These are phyloP conservation scores for Ceratitis capitata DNA, from an alignment of 1,140 invertebrate genomes.

Conservation along the genomic window DNA sequence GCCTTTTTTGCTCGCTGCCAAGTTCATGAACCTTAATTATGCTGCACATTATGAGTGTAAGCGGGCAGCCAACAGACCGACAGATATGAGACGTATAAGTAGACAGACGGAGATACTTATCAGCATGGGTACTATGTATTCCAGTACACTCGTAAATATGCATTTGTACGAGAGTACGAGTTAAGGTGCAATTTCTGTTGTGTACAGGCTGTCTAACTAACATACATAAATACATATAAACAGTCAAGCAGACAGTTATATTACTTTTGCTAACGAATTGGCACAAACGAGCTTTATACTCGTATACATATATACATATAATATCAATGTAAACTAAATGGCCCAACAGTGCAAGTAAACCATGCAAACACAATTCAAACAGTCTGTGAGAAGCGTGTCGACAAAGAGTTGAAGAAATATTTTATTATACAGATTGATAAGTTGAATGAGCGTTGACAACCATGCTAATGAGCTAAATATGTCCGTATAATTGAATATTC, in stretches of 20 bases:
- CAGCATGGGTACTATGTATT: too few species aligned
- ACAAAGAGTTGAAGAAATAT: neutral
- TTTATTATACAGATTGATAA: neutral
- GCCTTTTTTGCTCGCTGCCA: neutral
- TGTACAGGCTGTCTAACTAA: neutral
- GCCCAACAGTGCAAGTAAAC: neutral
- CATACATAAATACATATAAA: too few species aligned
- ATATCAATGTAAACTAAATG: too few species aligned
- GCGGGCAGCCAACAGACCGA: neutral
- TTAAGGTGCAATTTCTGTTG: neutral
- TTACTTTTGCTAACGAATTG: neutral
- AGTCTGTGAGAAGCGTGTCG: neutral
- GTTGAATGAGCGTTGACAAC: neutral
- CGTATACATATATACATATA: neutral
- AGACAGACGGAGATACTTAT: neutral
- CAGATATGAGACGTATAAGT: neutral
- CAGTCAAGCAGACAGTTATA: neutral
- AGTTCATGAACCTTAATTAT: slow-evolving; percentile 16
- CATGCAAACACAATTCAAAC: neutral
- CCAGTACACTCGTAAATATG: too few species aligned
- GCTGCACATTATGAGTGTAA: neutral
- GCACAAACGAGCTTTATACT: neutral
- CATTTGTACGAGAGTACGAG: neutral
- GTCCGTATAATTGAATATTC: neutral
- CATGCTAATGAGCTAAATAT: slow-evolving; percentile 15